phyloP scores from a whole-genome alignment of 1,140 invertebrate species.

The Drosophila albomicans region DNA sequence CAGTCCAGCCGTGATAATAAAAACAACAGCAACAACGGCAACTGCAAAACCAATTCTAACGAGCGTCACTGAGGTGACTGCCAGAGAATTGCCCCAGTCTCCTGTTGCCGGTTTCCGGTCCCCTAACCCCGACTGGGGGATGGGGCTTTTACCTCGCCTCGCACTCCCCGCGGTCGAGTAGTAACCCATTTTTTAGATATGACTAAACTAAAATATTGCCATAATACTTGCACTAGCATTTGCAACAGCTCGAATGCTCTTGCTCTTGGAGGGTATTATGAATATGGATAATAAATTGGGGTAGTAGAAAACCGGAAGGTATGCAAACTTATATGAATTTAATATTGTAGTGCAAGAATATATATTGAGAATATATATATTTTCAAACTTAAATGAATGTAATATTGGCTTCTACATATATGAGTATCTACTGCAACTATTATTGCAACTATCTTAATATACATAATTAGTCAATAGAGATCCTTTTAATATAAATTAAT shows the following conservation, averaged over 20 bases:
- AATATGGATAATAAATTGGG: neutral
- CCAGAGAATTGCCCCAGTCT: constrained; percentile 15
- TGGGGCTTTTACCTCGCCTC: neutral
- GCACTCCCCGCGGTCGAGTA: neutral
- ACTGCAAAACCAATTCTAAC: constrained; percentile 52
- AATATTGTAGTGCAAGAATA: too few species aligned
- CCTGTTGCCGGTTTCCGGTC: neutral
- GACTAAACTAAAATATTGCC: constrained; percentile 30
- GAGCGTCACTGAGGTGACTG: constrained; percentile 35
- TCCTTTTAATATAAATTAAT: too few species aligned
- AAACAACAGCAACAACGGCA: constrained; percentile 27
- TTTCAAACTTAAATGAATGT: too few species aligned
- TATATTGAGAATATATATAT: too few species aligned
- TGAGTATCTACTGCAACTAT: too few species aligned
- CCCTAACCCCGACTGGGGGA: neutral
- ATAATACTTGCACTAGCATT: constrained; percentile 10
- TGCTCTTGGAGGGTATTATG: neutral
- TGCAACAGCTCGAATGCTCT: neutral
- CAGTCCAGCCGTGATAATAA: constrained; percentile 56
- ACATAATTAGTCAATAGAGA: too few species aligned
- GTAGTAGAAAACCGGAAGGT: too few species aligned
- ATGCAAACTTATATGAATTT: too few species aligned
- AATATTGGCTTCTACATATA: too few species aligned
- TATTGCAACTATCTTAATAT: too few species aligned
- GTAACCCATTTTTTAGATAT: constrained; percentile 21